Base-by-base conservation (phyloP, 2,797 vertebrate species). In the Oreochromis grahami region DNA sequence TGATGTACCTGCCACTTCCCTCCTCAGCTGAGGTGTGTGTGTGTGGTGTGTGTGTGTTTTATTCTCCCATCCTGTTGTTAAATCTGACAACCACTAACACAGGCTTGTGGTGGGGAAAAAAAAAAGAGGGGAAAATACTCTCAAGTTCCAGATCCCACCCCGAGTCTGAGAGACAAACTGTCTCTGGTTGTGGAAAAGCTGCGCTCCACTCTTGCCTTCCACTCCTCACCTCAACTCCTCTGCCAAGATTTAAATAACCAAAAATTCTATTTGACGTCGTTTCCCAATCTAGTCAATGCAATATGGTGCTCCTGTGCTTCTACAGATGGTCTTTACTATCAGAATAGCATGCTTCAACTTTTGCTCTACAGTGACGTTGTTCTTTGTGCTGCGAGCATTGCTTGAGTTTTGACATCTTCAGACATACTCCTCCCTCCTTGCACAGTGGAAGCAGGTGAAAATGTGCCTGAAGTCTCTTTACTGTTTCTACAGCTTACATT, bases 1-100 rank as follows among this genome's bases (percentile, higher is more conserved):
- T 93, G 93, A 93, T 94, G 94, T 95, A 95, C 94, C 94, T 95
- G 94, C 93, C 93, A 93, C 93, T 89, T 93, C 82, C 77, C 89
- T 91, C 90, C 90, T 91, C 90, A 86, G 88, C 88, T 89, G 87
- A 91, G 90, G 81, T 88, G 82, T 89, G 89, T 52, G 76, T 65
- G 74, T 77, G 79, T 53, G 55, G 17, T n/a, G 65, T 45, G 68
- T 74, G 43, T 74, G 78, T 68, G 84, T 86, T 92, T 82, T 90
- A 72, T 88, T 88, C 79, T 91, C 88, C 86, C 80, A 84, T 93
- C 84, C 83, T 92, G 93, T 93, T 94, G 91, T 95, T 94, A 87
- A 85, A 92, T 90, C 88, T 95, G 93, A 94, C 93, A 94, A 88
- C 89, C 88, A 93, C 89, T 89, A 94, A 93, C 88, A 91, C 81